A percentile compares a stretch with the other conserved stretches of the same genome.
Evolutionary conservation across 2,113 vertebrate genomes (phyloP).

Genomic region (Tursiops truncatus): DNA sequence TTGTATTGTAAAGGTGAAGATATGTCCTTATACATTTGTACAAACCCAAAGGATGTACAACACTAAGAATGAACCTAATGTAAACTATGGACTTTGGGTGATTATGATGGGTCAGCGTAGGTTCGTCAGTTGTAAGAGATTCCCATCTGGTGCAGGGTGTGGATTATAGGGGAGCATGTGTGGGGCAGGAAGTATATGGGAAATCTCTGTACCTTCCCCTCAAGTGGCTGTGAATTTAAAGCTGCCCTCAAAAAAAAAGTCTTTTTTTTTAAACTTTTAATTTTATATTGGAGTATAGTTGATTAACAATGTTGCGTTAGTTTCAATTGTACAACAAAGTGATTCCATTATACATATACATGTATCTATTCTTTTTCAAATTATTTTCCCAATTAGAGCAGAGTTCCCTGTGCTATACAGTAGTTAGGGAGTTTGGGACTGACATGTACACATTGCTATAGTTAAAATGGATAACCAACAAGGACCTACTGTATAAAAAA

Average conservation of each 20-base stretch:
- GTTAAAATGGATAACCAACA: neutral
- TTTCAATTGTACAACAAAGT: neutral
- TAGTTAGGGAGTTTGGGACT: neutral
- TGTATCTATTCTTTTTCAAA: neutral
- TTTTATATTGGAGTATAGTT: neutral
- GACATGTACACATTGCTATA: neutral
- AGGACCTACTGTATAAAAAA: neutral
- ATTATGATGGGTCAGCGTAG: neutral
- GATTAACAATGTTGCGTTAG: neutral
- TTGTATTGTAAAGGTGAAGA: neutral
- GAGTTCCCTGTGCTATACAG: neutral
- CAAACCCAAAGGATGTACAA: no score
- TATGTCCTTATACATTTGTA: no score
- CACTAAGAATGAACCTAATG: no score
- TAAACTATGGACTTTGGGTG: no score
- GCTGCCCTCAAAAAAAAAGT: neutral
- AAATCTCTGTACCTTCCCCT: neutral
- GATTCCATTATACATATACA: neutral
- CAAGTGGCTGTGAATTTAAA: neutral
- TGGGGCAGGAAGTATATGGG: neutral
- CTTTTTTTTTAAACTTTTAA: neutral
- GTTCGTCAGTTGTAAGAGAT: neutral
- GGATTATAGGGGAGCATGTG: neutral
- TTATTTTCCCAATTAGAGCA: neutral
- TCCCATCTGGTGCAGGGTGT: neutral